phyloP scores from a whole-genome alignment of 1,140 invertebrate species.

The Danaus melanippus region DNA sequence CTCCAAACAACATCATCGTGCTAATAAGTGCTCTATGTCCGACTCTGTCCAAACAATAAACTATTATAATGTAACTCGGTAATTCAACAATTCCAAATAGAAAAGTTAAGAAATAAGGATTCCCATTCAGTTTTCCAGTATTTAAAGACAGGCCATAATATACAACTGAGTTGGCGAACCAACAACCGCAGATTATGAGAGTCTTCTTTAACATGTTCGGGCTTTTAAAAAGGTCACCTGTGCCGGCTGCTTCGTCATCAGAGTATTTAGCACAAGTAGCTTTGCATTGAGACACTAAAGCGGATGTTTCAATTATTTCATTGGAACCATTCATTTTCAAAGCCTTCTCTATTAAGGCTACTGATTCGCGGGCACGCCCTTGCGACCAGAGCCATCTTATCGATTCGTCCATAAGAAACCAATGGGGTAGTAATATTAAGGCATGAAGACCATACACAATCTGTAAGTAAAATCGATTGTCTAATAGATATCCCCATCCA shows the following conservation, averaged over 20 bases:
- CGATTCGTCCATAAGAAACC: conserved; percentile 88
- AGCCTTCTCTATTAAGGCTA: conserved; percentile 80
- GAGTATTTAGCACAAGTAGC: conserved; percentile 51
- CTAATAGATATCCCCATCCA: conserved; percentile 83
- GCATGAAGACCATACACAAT: conserved; percentile 84
- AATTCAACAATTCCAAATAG: conserved; percentile 85
- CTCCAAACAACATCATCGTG: conserved; percentile 80
- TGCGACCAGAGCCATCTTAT: conserved; percentile 88
- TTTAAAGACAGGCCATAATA: conserved; percentile 90
- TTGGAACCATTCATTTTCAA: conserved; percentile 78
- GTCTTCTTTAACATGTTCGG: conserved; percentile 83
- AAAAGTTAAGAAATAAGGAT: conserved; percentile 86
- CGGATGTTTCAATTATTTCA: conserved; percentile 74
- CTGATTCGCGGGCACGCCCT: conserved; percentile 78
- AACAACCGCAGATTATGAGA: conserved; percentile 85
- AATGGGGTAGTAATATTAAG: conserved; percentile 80
- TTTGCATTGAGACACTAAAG: conserved; percentile 75
- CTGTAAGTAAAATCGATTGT: conserved; percentile 83
- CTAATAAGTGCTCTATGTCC: conserved; percentile 82
- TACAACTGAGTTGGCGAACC: conserved; percentile 89
- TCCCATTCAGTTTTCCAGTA: conserved; percentile 81
- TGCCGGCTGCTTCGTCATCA: conserved; percentile 69
- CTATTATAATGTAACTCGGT: conserved; percentile 82
- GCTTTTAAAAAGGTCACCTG: conserved; percentile 81
- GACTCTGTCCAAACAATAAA: conserved; percentile 79